phyloP scores from a whole-genome alignment of 2,888 invertebrate genomes.

The Aradus depressus region DNA sequence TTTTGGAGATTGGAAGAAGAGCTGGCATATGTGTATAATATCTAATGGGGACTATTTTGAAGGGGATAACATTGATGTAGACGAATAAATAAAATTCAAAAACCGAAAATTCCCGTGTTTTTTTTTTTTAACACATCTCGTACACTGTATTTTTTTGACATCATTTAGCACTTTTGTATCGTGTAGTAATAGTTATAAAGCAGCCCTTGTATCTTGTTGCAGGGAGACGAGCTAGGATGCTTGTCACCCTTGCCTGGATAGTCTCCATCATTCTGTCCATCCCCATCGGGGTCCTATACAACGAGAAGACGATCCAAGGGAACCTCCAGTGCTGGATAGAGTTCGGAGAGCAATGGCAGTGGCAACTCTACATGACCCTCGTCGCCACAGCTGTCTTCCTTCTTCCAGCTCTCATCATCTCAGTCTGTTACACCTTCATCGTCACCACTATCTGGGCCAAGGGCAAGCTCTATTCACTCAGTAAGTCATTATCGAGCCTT shows the following conservation, averaged over 20 bases:
- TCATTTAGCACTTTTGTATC: too few species aligned
- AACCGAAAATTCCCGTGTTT: too few species aligned
- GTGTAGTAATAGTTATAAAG: too few species aligned
- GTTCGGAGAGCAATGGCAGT: constrained; percentile 36
- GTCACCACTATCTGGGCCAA: constrained; percentile 45
- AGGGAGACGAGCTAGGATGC: constrained; percentile 75
- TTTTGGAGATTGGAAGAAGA: too few species aligned
- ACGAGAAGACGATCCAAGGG: constrained; percentile 60
- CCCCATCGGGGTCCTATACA: constrained; percentile 42
- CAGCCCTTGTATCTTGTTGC: constrained; percentile 35
- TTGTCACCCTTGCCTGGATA: constrained; percentile 72
- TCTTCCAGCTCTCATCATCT: constrained; percentile 43
- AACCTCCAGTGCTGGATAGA: constrained; percentile 41
- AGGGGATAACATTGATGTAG: too few species aligned
- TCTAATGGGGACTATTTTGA: too few species aligned
- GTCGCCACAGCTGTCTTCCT: constrained; percentile 42
- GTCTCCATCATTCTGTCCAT: constrained; percentile 51
- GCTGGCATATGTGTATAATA: too few species aligned
- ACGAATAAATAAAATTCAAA: too few species aligned
- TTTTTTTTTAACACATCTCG: too few species aligned
- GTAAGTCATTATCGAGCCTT: too few species aligned
- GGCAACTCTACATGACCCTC: constrained; percentile 43
- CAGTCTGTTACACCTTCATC: constrained; percentile 43
- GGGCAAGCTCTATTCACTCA: constrained; percentile 40
- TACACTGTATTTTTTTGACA: too few species aligned